Evolutionary conservation across 2,888 invertebrate species (phyloP).

Genomic region (Euzophera pinguis): DNA sequence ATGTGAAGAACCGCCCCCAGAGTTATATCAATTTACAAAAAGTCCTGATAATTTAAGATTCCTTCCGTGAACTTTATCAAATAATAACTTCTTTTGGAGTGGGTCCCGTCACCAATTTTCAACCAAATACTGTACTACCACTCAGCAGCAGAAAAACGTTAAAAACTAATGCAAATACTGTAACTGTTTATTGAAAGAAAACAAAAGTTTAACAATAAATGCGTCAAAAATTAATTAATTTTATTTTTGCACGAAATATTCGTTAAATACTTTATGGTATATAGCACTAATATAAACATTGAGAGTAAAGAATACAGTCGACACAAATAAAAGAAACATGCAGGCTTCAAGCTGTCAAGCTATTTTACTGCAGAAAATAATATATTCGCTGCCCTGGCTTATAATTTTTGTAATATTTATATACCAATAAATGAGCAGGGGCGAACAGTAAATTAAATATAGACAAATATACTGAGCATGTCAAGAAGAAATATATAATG

Average conservation of each 20-base stretch:
- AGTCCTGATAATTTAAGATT: no score
- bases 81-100: no score
- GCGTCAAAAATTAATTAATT: neutral
- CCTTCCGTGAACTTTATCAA: no score
- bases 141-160: no score
- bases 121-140: no score
- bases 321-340: conserved; percentile 55
- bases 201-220: no score
- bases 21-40: no score
- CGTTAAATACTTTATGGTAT: neutral
- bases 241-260: neutral
- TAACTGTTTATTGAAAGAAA: no score
- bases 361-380: conserved; percentile 48
- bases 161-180: no score
- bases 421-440: conserved; percentile 18
- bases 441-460: conserved; percentile 30
- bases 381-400: conserved; percentile 38
- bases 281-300: conserved; percentile 23
- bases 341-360: conserved; percentile 64
- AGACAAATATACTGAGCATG: conserved; percentile 23
- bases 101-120: no score
- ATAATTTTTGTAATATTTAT: conserved; percentile 9
- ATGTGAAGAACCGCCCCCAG: no score
- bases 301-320: conserved; percentile 28
- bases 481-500: conserved; percentile 15